Conservation (phyloP, 2,888 invertebrate species). For the Drosophila melanosoma region DNA sequence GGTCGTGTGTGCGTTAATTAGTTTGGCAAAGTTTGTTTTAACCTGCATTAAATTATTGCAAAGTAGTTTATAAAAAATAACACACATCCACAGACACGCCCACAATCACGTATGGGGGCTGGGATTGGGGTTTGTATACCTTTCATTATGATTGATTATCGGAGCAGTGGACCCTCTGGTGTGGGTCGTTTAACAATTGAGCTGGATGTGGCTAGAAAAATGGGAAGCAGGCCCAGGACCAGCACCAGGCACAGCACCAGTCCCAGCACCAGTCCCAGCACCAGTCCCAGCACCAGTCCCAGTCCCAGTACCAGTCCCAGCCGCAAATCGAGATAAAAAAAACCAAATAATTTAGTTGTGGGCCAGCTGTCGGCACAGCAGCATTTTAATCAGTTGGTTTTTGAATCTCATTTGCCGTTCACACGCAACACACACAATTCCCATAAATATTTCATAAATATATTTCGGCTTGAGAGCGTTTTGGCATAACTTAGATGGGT, state of each 20-base stretch:
- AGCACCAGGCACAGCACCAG: too few relatives aligned
- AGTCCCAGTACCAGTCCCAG: too few relatives aligned
- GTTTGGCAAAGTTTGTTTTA: conserved; percentile 24
- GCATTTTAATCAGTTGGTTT: conserved; percentile 67
- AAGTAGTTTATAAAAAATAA: conserved; percentile 12
- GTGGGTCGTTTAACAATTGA: conserved; percentile 71
- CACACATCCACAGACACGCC: conserved; percentile 3
- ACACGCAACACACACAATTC: conserved; percentile 55
- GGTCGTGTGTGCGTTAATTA: conserved; percentile 39
- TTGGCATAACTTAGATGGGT: conserved; percentile 67
- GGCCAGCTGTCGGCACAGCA: conserved; percentile 40
- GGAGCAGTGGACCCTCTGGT: conserved; percentile 39
- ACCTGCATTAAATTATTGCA: conserved; percentile 14
- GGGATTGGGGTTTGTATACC: background rate
- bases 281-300: too few relatives aligned
- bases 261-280: too few relatives aligned
- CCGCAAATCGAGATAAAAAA: conserved; percentile 54
- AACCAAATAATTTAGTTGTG: conserved; percentile 61
- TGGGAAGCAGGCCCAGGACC: too few relatives aligned
- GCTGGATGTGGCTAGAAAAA: background rate
- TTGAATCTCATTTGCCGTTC: conserved; percentile 21
- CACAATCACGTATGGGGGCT: background rate
- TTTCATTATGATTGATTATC: conserved; percentile 76
- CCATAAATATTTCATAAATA: conserved; percentile 75
- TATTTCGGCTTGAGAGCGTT: conserved; percentile 57